Evolutionary conservation across 2,888 invertebrate species (phyloP), one percentile per base, ranked within the genome.

Genomic region (Panzeria rudis): DNA sequence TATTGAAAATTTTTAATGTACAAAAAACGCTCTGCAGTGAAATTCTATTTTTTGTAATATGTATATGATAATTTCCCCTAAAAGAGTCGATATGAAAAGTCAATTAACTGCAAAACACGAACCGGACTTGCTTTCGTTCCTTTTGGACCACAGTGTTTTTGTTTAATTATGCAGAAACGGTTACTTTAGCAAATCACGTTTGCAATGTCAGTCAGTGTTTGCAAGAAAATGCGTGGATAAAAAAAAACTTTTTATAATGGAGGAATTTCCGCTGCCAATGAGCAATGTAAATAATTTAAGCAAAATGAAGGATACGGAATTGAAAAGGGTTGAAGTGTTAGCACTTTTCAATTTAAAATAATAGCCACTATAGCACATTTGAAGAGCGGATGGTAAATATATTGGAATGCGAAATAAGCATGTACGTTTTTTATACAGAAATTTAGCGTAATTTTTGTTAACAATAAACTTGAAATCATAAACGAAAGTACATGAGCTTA

Each of bases 321-420:
- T 72, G 61, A 84, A 80, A 86, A 78, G 81, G 75, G 84, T 84
- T 84, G 29, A 86, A 83, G 86, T 86, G 78, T 86, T 86, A 84
- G 79, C 83, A 68, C 81, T 81, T 75, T 77, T 73, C 35, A 77
- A 75, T 77, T 82, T 72, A 78, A 83, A 83, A 86, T 86, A 86
- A 86, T 73, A 71, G 59, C 72, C 79, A 81, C 64, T 66, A 32
- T 35, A 13, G 32, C 56, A 72, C 71, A 71, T 56, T 4, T 44
- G 71, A 56, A 56, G n/a, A 41, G 44, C 8, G 15, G 7, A 50
- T 20, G 13, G 35, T 23, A 7, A 23, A 56, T 66, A 38, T 7
- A 13, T 38, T n/a, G 17, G 35, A 17, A 17, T 35, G 44, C 17
- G 38, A 59, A 44, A 25, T 38, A 38, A 8, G 7, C 3, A 29